phyloP scores from a whole-genome alignment of 2,113 vertebrate species.

The Pseudopipra pipra region DNA sequence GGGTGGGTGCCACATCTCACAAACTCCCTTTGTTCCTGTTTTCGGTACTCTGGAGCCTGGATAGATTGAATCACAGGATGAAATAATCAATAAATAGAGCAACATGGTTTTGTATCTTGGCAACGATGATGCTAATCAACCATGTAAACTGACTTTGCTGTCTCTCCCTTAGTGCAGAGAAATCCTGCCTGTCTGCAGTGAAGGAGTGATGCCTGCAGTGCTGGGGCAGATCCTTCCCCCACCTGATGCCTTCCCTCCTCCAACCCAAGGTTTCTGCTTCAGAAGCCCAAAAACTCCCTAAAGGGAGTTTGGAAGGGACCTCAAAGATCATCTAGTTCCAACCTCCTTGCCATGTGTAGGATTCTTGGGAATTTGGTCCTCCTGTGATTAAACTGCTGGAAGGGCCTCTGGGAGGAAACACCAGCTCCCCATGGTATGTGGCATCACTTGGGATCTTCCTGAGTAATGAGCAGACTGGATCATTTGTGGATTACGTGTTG shows the following conservation, averaged over 20 bases:
- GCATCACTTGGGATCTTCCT: not conserved
- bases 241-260: not conserved
- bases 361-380: not conserved
- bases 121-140: constrained; percentile 21
- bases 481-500: not conserved
- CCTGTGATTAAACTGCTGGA: not conserved
- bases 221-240: not conserved
- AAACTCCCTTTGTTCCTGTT: not conserved
- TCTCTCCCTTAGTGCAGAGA: not conserved
- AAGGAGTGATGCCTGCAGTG: not conserved
- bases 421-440: accelerated
- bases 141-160: not conserved
- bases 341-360: not conserved
- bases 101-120: constrained; percentile 31
- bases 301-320: too few relatives aligned
- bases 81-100: constrained; percentile 32
- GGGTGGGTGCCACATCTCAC: not conserved
- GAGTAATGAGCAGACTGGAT: not conserved
- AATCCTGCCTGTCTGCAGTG: not conserved
- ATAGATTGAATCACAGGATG: not conserved
- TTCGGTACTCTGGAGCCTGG: not conserved
- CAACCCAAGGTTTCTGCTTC: not conserved
- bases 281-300: not conserved
- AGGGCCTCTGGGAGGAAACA: not conserved
- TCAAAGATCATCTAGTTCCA: not conserved